Evolutionary conservation across 2,797 vertebrate species (phyloP), one percentile per base, ranked within the genome.

Genomic region (Amniataba percoides): DNA sequence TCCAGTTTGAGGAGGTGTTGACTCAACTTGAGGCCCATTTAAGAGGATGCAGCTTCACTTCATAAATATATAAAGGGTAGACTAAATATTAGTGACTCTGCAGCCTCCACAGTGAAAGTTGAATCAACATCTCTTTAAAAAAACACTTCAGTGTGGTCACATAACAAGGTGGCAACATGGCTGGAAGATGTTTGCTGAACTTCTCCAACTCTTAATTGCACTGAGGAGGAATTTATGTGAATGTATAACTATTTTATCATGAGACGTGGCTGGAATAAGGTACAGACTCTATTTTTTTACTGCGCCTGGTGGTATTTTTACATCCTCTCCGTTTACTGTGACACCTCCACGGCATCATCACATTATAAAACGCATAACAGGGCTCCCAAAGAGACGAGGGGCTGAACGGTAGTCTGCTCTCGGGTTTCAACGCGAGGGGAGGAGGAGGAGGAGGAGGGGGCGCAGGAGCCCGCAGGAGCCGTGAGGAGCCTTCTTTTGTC

Each of bases 401-500:
- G 65, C 70, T 65, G 74, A 77, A 89, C 91, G 71, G 89, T 89
- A 93, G 92, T 87, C 87, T 1, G 58, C 61, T 64, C 93, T 94
- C 93, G 79, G 79, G 90, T 94, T 95, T 93, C 93, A 94, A 31
- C 36, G 23, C 18, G 58, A 78, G 80, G 88, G 91, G 91, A 82
- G 59, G 91, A 86, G 92, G 88, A 87, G 82, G 83, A 78, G 78
- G 61, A 48, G 25, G 31, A 64, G 67, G 59, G 74, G 52, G 57
- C 62, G 51, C 58, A 62, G 82, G 80, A 86, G 86, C 75, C 78
- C 49, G 71, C 56, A 67, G 80, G 77, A 81, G 51, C 74, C 77
- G 27, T 31, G 27, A 19, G 5, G 39, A 18, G 45, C 61, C 65
- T 62, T 80, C 81, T 85, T 90, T 84, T 84, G 82, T 88, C 71